Evolutionary conservation across 1,140 invertebrate genomes (phyloP).

Genomic region (Saxidomus purpurata): DNA sequence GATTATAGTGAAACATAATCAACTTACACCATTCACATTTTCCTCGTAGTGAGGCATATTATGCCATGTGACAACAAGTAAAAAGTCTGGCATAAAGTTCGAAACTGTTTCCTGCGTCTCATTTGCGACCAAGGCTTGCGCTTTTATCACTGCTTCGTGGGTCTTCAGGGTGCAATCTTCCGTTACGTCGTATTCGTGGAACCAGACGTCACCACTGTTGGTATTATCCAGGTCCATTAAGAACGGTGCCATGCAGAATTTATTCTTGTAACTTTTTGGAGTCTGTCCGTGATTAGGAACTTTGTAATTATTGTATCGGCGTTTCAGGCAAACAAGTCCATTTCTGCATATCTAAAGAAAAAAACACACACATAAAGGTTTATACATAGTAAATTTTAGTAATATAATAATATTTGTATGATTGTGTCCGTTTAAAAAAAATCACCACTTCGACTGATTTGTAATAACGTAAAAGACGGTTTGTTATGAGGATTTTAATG

Average conservation of each 20-base stretch:
- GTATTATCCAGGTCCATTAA: neutral
- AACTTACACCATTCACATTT: too few species aligned
- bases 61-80: conserved; percentile 25
- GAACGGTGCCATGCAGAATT: conserved; percentile 11
- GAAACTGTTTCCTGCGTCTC: neutral
- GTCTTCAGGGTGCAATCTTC: neutral
- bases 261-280: neutral
- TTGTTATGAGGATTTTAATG: too few species aligned
- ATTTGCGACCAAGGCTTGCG: neutral
- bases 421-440: neutral
- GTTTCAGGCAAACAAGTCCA: neutral
- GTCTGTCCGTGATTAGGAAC: neutral
- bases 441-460: neutral
- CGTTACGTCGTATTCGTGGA: neutral
- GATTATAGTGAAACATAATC: too few species aligned
- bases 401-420: neutral
- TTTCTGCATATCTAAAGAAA: conserved; percentile 9
- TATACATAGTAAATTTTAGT: neutral
- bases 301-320: neutral
- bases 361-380: neutral
- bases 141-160: neutral
- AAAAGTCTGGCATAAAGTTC: neutral
- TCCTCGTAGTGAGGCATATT: too few species aligned
- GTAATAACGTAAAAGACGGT: too few species aligned
- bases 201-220: neutral